phyloP scores from a whole-genome alignment of 2,113 vertebrate species.

The Reinhardtius hippoglossoides region DNA sequence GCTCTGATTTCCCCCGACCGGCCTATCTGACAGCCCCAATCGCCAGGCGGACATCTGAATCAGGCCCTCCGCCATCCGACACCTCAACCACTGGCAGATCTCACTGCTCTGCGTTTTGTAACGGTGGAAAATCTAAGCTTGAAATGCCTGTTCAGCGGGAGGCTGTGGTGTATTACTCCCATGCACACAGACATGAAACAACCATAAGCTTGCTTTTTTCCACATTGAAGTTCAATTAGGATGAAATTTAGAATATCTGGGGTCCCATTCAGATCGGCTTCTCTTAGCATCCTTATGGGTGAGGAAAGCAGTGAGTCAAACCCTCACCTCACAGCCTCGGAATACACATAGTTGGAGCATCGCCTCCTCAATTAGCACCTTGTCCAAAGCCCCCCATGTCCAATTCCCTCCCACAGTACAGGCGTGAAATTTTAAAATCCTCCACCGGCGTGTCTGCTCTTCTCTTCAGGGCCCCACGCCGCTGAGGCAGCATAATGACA shows the following conservation, averaged over 20 bases:
- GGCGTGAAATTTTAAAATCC: conserved; percentile 63
- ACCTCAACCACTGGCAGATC: neutral
- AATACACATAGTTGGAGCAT: conserved; percentile 50
- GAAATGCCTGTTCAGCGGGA: conserved; percentile 15
- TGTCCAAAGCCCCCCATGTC: conserved; percentile 44
- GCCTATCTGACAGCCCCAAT: conserved; percentile 65
- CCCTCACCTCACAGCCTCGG: conserved; percentile 29
- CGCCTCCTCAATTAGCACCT: conserved; percentile 77
- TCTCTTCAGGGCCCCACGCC: conserved; percentile 49
- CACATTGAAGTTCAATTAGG: conserved; percentile 56
- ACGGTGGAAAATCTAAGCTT: neutral
- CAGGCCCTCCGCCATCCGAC: conserved; percentile 37
- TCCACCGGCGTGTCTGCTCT: conserved; percentile 34
- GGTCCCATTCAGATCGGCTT: conserved; percentile 53
- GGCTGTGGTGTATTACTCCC: conserved; percentile 34
- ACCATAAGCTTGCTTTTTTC: conserved; percentile 49
- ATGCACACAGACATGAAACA: conserved; percentile 23
- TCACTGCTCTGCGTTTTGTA: conserved; percentile 9
- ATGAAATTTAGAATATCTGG: conserved; percentile 39
- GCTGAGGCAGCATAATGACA: conserved; percentile 76
- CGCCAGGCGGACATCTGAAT: conserved; percentile 58
- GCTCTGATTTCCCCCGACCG: conserved; percentile 70
- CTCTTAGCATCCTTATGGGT: conserved; percentile 46
- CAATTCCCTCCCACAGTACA: conserved; percentile 42
- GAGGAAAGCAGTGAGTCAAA: conserved; percentile 28